Base-by-base conservation (phyloP, 2,113 vertebrate genomes). In the Microtus oregoni region DNA sequence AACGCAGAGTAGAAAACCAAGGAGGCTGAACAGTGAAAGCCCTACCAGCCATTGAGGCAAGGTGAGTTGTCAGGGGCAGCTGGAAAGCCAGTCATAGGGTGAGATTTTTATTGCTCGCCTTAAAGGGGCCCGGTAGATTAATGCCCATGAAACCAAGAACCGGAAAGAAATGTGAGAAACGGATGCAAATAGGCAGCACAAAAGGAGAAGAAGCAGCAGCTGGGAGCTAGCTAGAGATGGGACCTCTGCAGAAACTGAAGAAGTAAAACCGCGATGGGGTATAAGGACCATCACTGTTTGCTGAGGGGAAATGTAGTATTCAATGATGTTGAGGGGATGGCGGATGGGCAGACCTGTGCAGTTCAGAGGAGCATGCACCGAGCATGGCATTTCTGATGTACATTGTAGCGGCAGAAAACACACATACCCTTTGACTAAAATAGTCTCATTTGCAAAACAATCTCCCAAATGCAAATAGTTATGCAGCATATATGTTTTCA, bases 121-220 rank as follows among this genome's bases (percentile, higher is more conserved):
- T 88, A 79, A 78, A 61, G 10, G 38, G 32, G 73, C 58, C 7
- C 41, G 70, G 50, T 10, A 65, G 28, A 76, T 61, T 91, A 91
- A 91, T 79, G 85, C 75, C 2, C 92, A 63, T 9, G 68, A 96
- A 47, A 92, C 19, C 58, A 96, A 76, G 5, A 83, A 70, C 50
- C 5, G 22, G 47, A 90, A 93, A 86, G 41, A 91, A 73, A 93
- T 68, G 47, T 75, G n/a, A 68, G 35, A 92, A 70, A 81, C 32
- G 0, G 32, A 47, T 83, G 26, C 41, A 70, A 86, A 77, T 47
- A 89, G 92, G 55, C 7, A 72, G 32, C 35, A 47, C 1, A 75
- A 44, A 83, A 95, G 26, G 50, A 91, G 13, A 92, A 91, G 7
- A 65, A 76, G 70, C 83, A 79, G 81, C 1, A 79, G 19, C 17